A percentile compares a stretch with the other conserved stretches of the same genome.
Conservation (phyloP, 2,113 vertebrate species). For the Hoplias malabaricus region DNA sequence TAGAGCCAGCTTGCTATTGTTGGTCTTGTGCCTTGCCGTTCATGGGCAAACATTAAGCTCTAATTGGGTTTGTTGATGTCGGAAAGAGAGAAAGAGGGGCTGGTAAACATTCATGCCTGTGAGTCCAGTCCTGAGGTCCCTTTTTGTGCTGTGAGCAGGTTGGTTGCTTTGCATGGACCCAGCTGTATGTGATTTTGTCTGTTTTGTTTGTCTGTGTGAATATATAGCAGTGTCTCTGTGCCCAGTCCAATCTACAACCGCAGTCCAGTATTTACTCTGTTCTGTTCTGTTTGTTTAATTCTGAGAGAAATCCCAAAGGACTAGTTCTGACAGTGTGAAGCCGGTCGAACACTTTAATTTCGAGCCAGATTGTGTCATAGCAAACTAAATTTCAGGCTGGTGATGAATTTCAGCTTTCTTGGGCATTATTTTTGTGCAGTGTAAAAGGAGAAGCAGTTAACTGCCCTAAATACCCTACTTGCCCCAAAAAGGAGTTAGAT, state of each 20-base stretch:
- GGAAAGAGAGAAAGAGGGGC: neutral
- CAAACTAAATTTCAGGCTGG: too few species aligned
- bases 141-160: slow-evolving; percentile 48
- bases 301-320: neutral
- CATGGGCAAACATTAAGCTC: neutral
- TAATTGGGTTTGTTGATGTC: neutral
- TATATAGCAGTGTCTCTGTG: slow-evolving; percentile 23
- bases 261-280: neutral
- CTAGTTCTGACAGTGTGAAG: too few species aligned
- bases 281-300: neutral
- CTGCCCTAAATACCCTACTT: too few species aligned
- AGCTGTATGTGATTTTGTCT: slow-evolving; percentile 30
- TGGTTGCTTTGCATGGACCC: neutral
- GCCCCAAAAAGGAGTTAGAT: too few species aligned
- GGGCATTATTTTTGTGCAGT: too few species aligned
- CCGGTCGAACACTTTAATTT: too few species aligned
- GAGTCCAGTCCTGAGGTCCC: neutral
- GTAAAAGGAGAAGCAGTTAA: too few species aligned
- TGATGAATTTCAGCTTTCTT: too few species aligned
- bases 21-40: neutral
- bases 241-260: neutral
- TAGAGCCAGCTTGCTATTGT: neutral
- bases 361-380: too few species aligned
- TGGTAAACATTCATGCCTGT: neutral
- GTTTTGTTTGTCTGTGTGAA: slow-evolving; percentile 7